Conservation (phyloP, 2,797 vertebrate species). For the Lutjanus argentimaculatus region DNA sequence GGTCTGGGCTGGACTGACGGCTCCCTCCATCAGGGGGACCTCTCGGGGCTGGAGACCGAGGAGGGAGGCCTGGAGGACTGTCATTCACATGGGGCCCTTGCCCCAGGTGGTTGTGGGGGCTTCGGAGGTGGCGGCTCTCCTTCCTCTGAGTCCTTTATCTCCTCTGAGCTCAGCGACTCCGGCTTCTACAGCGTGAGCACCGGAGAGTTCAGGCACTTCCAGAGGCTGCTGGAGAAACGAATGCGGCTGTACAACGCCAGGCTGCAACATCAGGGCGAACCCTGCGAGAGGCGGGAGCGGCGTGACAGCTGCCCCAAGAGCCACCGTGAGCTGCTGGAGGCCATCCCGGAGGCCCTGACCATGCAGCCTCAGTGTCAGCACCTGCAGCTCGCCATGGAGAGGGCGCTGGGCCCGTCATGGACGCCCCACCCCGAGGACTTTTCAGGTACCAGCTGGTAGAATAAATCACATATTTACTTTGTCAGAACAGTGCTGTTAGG, state of each 20-base stretch:
- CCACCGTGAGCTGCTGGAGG: slow-evolving; percentile 86
- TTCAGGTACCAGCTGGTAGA: slow-evolving; percentile 72
- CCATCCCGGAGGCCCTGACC: slow-evolving; percentile 85
- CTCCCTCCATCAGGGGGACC: slow-evolving; percentile 86
- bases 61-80: slow-evolving; percentile 85
- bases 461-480: background rate
- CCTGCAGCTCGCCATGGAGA: slow-evolving; percentile 65
- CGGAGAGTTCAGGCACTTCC: slow-evolving; percentile 86
- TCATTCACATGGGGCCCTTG: slow-evolving; percentile 71
- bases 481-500: background rate
- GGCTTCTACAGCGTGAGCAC: slow-evolving; percentile 87
- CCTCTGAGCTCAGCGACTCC: slow-evolving; percentile 85
- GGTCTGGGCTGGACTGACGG: slow-evolving; percentile 87
- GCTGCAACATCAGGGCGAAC: slow-evolving; percentile 83
- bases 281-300: slow-evolving; percentile 80
- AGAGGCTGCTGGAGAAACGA: slow-evolving; percentile 86
- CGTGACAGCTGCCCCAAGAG: slow-evolving; percentile 86
- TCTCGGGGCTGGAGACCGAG: slow-evolving; percentile 85
- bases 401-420: slow-evolving; percentile 45
- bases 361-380: slow-evolving; percentile 80
- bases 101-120: slow-evolving; percentile 66
- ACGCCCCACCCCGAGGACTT: slow-evolving; percentile 70
- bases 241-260: slow-evolving; percentile 85
- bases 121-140: slow-evolving; percentile 77
- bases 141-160: slow-evolving; percentile 85